These are phyloP conservation scores for Mastomys coucha DNA, from an alignment of 2,113 vertebrate species.

Conservation along the genomic window DNA sequence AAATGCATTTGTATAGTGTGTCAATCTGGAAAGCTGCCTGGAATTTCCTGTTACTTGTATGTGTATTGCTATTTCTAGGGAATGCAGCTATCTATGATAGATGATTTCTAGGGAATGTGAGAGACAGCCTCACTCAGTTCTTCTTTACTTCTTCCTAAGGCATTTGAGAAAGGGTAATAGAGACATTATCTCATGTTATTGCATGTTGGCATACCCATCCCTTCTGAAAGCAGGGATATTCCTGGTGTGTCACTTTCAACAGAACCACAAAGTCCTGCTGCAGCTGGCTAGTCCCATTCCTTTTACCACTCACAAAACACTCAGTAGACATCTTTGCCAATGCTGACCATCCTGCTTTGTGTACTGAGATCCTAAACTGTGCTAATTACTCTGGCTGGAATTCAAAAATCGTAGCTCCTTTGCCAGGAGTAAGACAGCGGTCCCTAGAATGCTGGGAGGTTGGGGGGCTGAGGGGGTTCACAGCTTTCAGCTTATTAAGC, in stretches of 20 bases:
- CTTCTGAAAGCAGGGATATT: background rate
- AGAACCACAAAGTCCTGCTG: background rate
- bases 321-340: slow-evolving; percentile 24
- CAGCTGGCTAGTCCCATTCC: background rate
- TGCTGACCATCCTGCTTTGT: background rate
- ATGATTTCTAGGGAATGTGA: slow-evolving; percentile 32
- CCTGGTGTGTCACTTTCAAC: background rate
- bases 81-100: background rate
- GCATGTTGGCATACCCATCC: background rate
- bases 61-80: slow-evolving; percentile 17
- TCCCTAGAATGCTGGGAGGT: background rate
- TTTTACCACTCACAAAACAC: slow-evolving; percentile 45
- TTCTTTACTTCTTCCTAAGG: background rate
- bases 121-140: background rate
- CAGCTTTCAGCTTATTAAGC: slow-evolving; percentile 32
- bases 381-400: slow-evolving; percentile 68
- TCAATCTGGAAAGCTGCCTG: background rate
- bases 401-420: slow-evolving; percentile 48
- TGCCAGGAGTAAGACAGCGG: slow-evolving; percentile 57
- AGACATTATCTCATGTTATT: background rate
- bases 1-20: slow-evolving; percentile 1
- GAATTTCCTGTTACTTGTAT: background rate
- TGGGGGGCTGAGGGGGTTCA: background rate
- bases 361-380: background rate
- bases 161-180: slow-evolving; percentile 22